Percentiles rank a stretch among this genome's conserved stretches.
Evolutionary conservation across 2,797 vertebrate species (phyloP).

Genomic region (Hephaestus fuliginosus): DNA sequence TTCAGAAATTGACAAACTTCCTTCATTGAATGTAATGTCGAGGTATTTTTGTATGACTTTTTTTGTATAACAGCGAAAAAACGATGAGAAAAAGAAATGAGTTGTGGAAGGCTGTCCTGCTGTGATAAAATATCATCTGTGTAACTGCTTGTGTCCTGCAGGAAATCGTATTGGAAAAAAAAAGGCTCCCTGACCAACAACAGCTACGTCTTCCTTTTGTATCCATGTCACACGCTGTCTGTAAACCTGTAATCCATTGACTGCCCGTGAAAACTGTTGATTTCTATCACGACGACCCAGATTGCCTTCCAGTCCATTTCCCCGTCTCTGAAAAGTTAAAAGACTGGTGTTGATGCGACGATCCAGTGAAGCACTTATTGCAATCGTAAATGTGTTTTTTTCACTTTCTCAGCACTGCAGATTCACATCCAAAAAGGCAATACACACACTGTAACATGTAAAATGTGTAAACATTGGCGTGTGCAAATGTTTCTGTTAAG

Average conservation of each 20-base stretch:
- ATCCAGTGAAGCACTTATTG: conserved; percentile 43
- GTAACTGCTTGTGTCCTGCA: conserved; percentile 39
- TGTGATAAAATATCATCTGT: conserved; percentile 51
- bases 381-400: conserved; percentile 4
- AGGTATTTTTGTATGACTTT: conserved; percentile 82
- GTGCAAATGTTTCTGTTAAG: conserved; percentile 30
- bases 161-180: conserved; percentile 18
- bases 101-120: conserved; percentile 42
- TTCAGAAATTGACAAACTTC: conserved; percentile 71
- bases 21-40: conserved; percentile 82
- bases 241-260: conserved; percentile 37
- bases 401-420: conserved; percentile 18
- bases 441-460: conserved; percentile 12
- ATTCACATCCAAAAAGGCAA: conserved; percentile 24
- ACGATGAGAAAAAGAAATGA: conserved; percentile 41
- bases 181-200: conserved; percentile 57
- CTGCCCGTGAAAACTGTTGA: conserved; percentile 46
- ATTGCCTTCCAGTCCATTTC: conserved; percentile 58
- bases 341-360: conserved; percentile 29
- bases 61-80: conserved; percentile 77
- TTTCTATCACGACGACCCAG: conserved; percentile 51
- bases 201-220: conserved; percentile 70
- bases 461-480: conserved; percentile 34
- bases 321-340: conserved; percentile 20
- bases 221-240: conserved; percentile 42